These are phyloP conservation scores for Aphelocoma coerulescens DNA, from an alignment of 2,113 vertebrate genomes.

Conservation along the genomic window DNA sequence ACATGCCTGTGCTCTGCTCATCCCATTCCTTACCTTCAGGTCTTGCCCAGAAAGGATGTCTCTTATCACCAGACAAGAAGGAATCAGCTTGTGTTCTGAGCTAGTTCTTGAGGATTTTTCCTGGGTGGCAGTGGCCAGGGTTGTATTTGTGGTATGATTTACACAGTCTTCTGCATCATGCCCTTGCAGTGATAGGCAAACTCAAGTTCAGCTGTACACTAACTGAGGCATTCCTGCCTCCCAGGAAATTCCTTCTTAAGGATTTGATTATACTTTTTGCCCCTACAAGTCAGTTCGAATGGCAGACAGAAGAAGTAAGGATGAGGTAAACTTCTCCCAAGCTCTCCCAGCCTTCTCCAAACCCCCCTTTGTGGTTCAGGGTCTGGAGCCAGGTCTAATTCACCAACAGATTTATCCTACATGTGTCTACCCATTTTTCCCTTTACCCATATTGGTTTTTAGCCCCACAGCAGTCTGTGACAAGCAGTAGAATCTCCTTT, in stretches of 20 bases:
- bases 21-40: background rate
- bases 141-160: background rate
- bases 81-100: background rate
- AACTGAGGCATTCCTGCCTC: background rate
- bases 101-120: background rate
- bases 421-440: background rate
- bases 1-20: accelerated
- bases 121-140: background rate
- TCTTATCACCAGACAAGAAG: background rate
- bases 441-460: background rate
- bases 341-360: background rate
- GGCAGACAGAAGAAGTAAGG: background rate
- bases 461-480: background rate
- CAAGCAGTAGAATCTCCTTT: background rate
- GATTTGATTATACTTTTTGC: background rate
- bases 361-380: background rate
- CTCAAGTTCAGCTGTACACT: background rate
- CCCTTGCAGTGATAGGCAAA: background rate
- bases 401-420: background rate
- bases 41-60: background rate
- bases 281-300: background rate
- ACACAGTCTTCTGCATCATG: background rate
- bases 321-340: background rate
- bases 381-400: background rate
- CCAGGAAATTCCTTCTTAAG: background rate